Base-by-base conservation (phyloP, 92 coral and sea anemone genomes). In the Porites evermanni region DNA sequence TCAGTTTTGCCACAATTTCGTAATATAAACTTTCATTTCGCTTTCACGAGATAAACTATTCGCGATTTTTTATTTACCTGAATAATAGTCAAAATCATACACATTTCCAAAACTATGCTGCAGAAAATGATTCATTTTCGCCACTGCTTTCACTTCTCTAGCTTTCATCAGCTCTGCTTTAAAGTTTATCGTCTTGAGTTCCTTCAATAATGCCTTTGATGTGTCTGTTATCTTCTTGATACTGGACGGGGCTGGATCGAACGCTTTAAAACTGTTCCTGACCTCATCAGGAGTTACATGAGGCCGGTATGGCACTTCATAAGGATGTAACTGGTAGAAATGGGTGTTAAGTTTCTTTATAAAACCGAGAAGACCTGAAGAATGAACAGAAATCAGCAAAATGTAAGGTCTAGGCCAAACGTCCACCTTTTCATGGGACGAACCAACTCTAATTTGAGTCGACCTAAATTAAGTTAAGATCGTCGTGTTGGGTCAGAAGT, bases 41-140 rank as follows among this genome's bases (percentile, higher is more conserved):
- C 47, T 38, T 38, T 4, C 1, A 38, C 47, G 47, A 38, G 47
- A 38, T 38, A 38, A 38, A 38, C 47, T 38, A 38, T 4, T 38
- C 47, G 47, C 0, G 7, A 4, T 38, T 0, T 5, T 12, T 20
- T 8, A 65, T 60, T 6, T 74, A 88, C 95, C 98, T 60, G 98
- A 85, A 74, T 96, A 96, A 63, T 96, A 96, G n/a, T 94, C 92
- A 53, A 87, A 77, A 70, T 95, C 98, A 68, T 94, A 96, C 3
- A 95, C 87, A 70, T 91, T 93, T 0, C 99, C 99, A 89, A 96
- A 96, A 72, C 88, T 93, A 20, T 96, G 99, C 50, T 86, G 88
- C 74, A 96, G 77, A 77, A 93, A 96, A 61, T 96, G 99, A 23
- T 88, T 88, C 20, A 87, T 79, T 54, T 88, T 83, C 1, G 89